Evolutionary conservation across 2,888 invertebrate species (phyloP).

Genomic region (Dolichopus griseipennis): DNA sequence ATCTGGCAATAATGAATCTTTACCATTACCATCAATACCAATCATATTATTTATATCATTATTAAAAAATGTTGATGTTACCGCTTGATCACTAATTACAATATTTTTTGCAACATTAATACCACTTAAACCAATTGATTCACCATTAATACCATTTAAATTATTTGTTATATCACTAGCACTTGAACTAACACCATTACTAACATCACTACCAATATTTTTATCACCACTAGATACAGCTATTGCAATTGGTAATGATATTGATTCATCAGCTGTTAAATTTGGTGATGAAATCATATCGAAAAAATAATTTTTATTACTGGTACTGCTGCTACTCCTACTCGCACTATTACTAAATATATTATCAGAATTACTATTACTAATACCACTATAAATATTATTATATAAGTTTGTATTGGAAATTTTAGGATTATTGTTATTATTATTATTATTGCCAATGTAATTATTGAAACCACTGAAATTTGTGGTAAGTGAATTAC

Average conservation of each 20-base stretch:
- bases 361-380: too few species aligned
- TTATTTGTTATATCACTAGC: too few species aligned
- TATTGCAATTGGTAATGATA: background rate
- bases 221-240: background rate
- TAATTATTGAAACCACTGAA: background rate
- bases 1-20: background rate
- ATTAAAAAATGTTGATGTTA: constrained; percentile 9
- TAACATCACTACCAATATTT: background rate
- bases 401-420: background rate
- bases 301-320: background rate
- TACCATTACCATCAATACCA: background rate
- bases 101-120: background rate
- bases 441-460: background rate
- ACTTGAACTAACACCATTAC: too few species aligned
- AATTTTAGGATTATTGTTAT: background rate
- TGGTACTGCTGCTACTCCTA: background rate
- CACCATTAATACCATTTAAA: background rate
- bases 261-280: constrained; percentile 1
- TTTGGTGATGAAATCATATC: constrained; percentile 1
- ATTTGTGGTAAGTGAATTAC: background rate
- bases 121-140: background rate
- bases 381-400: too few species aligned
- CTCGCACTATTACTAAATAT: background rate
- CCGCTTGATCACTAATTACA: constrained; percentile 6
- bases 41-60: constrained; percentile 1